Conservation (phyloP, 2,888 invertebrate species). For the Athetis lepigone region DNA sequence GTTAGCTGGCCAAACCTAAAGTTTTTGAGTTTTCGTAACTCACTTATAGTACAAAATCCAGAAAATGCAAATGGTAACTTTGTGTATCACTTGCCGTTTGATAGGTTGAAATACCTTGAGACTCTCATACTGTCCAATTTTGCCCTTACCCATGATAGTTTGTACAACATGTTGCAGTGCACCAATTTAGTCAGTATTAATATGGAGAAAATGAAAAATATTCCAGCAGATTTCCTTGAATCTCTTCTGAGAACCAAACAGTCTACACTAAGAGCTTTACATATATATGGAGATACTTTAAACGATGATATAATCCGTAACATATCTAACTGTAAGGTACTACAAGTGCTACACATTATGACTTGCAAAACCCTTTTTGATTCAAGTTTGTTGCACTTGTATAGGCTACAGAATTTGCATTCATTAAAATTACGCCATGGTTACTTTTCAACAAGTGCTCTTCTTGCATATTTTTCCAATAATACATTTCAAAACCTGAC, state of each 20-base stretch:
- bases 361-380: conserved; percentile 89
- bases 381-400: conserved; percentile 86
- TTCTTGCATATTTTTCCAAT: conserved; percentile 87
- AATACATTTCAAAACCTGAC: conserved; percentile 86
- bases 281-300: conserved; percentile 88
- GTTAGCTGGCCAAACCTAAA: conserved; percentile 87
- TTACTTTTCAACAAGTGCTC: conserved; percentile 88
- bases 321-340: conserved; percentile 83
- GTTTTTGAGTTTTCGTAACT: conserved; percentile 89
- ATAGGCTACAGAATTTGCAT: conserved; percentile 84
- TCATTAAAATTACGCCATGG: conserved; percentile 88
- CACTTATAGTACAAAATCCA: conserved; percentile 85
- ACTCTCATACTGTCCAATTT: conserved; percentile 87
- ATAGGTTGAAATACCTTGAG: conserved; percentile 84
- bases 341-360: conserved; percentile 87
- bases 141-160: conserved; percentile 85
- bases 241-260: conserved; percentile 85
- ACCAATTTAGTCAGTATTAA: conserved; percentile 86
- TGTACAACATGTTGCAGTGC: conserved; percentile 88
- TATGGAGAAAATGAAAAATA: conserved; percentile 90
- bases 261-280: conserved; percentile 81
- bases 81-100: conserved; percentile 88
- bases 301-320: conserved; percentile 87
- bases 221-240: conserved; percentile 87
- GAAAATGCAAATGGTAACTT: conserved; percentile 87